A percentile compares a stretch with the other conserved stretches of the same genome.
Evolutionary conservation across 92 coral and sea anemone species (phyloP).

Genomic region (Galaxea fascicularis): DNA sequence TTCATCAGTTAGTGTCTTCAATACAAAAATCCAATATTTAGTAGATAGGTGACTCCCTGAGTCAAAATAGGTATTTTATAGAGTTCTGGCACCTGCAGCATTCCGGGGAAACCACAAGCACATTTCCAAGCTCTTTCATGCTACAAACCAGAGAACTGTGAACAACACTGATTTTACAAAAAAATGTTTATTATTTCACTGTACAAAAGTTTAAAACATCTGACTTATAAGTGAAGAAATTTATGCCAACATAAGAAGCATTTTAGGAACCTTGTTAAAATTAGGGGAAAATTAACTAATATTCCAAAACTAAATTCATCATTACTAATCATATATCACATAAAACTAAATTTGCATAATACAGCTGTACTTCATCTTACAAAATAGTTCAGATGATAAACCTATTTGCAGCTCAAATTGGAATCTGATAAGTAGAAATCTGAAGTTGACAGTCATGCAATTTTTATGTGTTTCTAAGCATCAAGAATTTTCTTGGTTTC

Average conservation of each 20-base stretch:
- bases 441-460: conserved; percentile 13
- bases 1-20: neutral
- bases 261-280: neutral
- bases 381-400: conserved; percentile 1
- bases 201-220: neutral
- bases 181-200: neutral
- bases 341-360: neutral
- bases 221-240: neutral
- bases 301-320: neutral
- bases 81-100: neutral
- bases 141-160: neutral
- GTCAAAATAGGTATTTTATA: neutral
- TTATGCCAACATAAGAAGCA: neutral
- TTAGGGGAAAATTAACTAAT: neutral
- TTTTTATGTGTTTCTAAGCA: conserved; percentile 21
- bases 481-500: neutral
- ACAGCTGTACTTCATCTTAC: neutral
- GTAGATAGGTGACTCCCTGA: neutral
- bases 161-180: neutral
- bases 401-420: neutral
- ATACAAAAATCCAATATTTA: neutral
- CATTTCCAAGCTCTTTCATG: neutral
- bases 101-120: neutral
- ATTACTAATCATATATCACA: neutral
- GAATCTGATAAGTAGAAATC: conserved; percentile 26